Base-by-base conservation (phyloP, 92 coral and sea anemone genomes). In the Umimayanthus kanabou region DNA sequence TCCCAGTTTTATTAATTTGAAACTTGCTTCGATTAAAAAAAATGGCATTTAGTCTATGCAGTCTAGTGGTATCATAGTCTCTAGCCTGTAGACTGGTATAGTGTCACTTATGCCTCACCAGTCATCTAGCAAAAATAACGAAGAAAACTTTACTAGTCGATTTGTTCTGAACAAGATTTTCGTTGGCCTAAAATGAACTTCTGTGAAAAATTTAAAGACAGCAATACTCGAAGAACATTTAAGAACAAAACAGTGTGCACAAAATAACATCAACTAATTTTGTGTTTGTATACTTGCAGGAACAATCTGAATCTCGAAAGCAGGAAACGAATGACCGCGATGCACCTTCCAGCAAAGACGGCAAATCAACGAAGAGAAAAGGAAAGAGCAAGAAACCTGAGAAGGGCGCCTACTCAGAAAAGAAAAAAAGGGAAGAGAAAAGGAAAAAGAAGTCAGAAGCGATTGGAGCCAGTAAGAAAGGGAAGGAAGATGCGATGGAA, bases 391-490 rank as follows among this genome's bases (percentile, higher is more conserved):
- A 57, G 72, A 80, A 57, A 37, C 85, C 16, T 58, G 73, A 39
- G 18, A 80, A 80, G 64, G 40, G 82, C 10, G 22, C 39, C 81
- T 45, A 26, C 10, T 79, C 82, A 20, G 73, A 18, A 20, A 80
- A 80, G 28, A 80, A 20, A 30, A 80, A 58, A 80, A 80, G 85
- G 9, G 73, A 80, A 0, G 53, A 80, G 26, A 80, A 80, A 57
- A 80, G 85, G 42, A 58, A 80, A 80, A 80, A 80, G 85, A 80
- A 80, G 45, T 80, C 85, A 42, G 0, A 18, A 30, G 79, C 79
- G 15, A 23, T 74, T 18, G 14, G 40, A 9, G 16, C 4, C 15
- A 9, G 7, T 18, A 80, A 80, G 72, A 58, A 80, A 14, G 73
- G 29, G 50, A 30, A 39, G 16, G 28, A 20, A 20, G 45, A 80